Evolutionary conservation across 2,113 vertebrate species (phyloP), one percentile per base, ranked within the genome.

Genomic region (Strix uralensis): DNA sequence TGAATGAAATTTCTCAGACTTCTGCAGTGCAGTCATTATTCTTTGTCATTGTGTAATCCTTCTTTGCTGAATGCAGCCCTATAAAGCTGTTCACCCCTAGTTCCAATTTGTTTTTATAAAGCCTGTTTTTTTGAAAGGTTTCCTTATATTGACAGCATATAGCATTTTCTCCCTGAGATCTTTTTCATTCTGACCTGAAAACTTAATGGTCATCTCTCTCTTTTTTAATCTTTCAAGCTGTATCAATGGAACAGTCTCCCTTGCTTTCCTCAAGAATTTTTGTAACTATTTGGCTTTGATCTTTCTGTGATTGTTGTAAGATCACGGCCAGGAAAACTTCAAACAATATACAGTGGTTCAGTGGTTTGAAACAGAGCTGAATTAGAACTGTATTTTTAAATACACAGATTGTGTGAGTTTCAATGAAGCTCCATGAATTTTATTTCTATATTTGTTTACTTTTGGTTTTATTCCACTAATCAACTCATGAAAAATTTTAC

Each of bases 121-220:
- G 20, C 7, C 47, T 82, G 59, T 87, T 96, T 94, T 87, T 52
- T 79, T 90, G 66, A 61, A 72, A 54, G 19, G 10, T 57, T 94
- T 95, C 27, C 38, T 90, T 80, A 36, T 90, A 89, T 55, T 88
- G 88, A 88, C 54, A 93, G 46, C 22, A 40, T 49, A 27, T 65
- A 88, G 6, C 82, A 77, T 97, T 92, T 46, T 86, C 77, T 96
- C 73, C n/a, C 51, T 70, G 66, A 90, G 47, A 87, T 63, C 29
- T 82, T 94, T 91, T 92, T 88, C 40, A 34, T 95, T 93, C 55
- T 77, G 58, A 95, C 59, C 86, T 78, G 70, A 85, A 96, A 94
- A 40, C 58, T 95, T 80, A 85, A 73, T 74, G 57, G 3, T 71
- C 32, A 61, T 84, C 21, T 66, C 40, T 59, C 34, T 55, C 38